Evolutionary conservation across 2,888 invertebrate genomes (phyloP), one percentile per base, ranked within the genome.

Genomic region (Agrochola macilenta): DNA sequence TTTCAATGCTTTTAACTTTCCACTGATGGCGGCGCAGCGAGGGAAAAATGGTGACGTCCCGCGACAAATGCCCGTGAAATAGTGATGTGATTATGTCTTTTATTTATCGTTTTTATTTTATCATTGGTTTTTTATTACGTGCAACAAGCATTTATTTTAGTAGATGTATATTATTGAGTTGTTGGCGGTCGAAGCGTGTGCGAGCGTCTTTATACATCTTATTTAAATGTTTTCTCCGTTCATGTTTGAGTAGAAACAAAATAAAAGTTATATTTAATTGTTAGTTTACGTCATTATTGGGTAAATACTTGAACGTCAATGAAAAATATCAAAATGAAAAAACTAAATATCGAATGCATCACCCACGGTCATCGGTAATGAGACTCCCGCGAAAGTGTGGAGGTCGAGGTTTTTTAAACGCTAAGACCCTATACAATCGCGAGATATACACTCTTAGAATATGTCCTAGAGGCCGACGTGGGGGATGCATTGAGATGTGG

Each of bases 1-100:
- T 96, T 95, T 95, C 96, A 96, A 96, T 96, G 96, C 96, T 96
- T 96, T 96, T 96, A 96, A 96, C 96, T 96, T 96, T 95, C 93
- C 93, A 93, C 95, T 96, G 96, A 95, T 96, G 96, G 96, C 93
- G 93, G 93, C 92, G 88, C 91, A 86, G 87, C 88, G 92, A 94
- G 94, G 96, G 96, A 94, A 94, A 95, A 96, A 95, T 95, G 94
- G 95, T 95, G 96, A 95, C 95, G 95, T 92, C 92, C 92, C 94
- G 94, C 95, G 96, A 96, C 96, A 96, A 96, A 96, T 96, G 94
- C 92, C 92, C 93, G 93, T 94, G 92, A 92, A 92, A 90, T 94
- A 95, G 95, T 88, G 95, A 81, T 92, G 95, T 84, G 84, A 60
- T 20, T 2, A 17, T 69, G 26, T 68, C 61, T 69, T 69, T 60